Evolutionary conservation across 2,113 vertebrate species (phyloP).

Genomic region (Callipepla squamata): DNA sequence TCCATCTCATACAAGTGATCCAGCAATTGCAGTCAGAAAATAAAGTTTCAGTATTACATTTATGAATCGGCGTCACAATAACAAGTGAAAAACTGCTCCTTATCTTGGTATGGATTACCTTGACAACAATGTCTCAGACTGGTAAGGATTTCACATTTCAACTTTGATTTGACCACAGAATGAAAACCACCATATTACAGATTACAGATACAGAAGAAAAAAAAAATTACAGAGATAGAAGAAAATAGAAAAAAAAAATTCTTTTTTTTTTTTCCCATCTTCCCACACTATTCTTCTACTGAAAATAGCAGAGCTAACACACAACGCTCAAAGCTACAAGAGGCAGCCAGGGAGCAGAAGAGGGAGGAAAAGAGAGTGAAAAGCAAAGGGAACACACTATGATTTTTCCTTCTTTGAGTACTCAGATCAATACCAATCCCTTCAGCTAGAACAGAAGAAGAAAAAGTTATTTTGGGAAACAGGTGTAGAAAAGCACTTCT

Average conservation of each 20-base stretch:
- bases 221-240: neutral
- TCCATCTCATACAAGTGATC: neutral
- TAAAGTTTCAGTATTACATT: neutral
- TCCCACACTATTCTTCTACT: neutral
- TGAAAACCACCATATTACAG: neutral
- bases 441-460: neutral
- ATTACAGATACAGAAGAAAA: no score
- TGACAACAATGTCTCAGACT: neutral
- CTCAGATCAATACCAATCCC: neutral
- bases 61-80: neutral
- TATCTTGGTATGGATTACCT: neutral
- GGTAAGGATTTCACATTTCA: neutral
- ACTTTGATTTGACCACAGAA: neutral
- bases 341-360: neutral
- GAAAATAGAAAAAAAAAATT: neutral
- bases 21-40: neutral
- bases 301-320: neutral
- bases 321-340: neutral
- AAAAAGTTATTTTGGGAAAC: neutral
- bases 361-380: neutral
- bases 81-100: neutral
- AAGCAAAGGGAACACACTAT: neutral
- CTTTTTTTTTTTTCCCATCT: neutral
- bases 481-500: neutral
- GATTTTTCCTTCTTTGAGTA: neutral